A percentile compares a stretch with the other conserved stretches of the same genome.
These are phyloP conservation scores for Ephydatia muelleri DNA, from an alignment of 37 sponge, comb jelly and placozoan genomes.

Conservation along the genomic window DNA sequence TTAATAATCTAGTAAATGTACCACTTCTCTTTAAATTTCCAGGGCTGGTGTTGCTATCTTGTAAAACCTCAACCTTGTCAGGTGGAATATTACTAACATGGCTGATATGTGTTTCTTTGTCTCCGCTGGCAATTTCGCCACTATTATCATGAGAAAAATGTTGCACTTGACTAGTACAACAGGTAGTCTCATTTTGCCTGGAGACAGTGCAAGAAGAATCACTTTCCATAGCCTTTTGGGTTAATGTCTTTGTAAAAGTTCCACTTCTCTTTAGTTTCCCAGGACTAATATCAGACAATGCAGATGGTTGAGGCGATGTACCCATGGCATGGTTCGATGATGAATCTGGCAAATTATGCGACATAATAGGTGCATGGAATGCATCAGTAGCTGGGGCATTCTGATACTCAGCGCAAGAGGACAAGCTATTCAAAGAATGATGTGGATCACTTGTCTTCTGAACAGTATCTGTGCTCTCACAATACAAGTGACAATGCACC, in stretches of 20 bases:
- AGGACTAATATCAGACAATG: slow-evolving; percentile 1
- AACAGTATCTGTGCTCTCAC: too few species aligned
- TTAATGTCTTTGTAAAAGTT: slow-evolving; percentile 23
- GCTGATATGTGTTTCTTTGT: background rate
- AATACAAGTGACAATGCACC: too few species aligned
- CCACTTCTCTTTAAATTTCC: slow-evolving; percentile 22
- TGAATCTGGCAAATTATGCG: background rate
- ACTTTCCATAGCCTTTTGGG: background rate
- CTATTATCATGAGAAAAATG: background rate
- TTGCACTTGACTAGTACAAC: background rate
- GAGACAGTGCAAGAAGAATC: background rate
- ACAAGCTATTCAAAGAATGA: background rate
- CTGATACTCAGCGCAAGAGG: background rate
- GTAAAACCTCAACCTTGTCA: background rate
- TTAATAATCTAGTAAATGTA: slow-evolving; percentile 33
- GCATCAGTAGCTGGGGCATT: too few species aligned
- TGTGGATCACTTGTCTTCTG: too few species aligned
- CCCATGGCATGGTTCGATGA: background rate
- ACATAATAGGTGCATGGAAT: background rate
- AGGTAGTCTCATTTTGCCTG: background rate
- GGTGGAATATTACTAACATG: background rate
- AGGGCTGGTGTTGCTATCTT: background rate
- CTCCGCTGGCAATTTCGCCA: background rate
- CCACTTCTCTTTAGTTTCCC: background rate
- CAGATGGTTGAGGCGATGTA: background rate